Evolutionary conservation across 2,888 invertebrate species (phyloP).

Genomic region (Lymantria monacha): DNA sequence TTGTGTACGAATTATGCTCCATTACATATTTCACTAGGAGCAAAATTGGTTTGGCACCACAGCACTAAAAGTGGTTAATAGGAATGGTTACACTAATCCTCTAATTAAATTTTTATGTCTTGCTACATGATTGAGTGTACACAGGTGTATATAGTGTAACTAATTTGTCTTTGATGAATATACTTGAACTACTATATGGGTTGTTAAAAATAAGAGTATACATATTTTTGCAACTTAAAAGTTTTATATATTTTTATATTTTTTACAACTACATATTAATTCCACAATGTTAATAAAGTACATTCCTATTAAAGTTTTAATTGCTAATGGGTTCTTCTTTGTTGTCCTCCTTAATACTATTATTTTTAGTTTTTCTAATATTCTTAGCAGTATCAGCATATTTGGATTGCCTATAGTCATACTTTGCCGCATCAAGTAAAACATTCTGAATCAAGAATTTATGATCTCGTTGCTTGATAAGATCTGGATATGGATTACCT

Average conservation of each 20-base stretch:
- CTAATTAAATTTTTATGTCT: too few relatives aligned
- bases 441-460: constrained; percentile 90
- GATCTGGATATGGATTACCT: constrained; percentile 91
- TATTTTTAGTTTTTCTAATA: neutral
- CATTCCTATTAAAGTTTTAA: neutral
- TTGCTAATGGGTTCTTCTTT: neutral
- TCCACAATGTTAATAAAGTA: neutral
- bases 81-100: too few relatives aligned
- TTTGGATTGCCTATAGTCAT: constrained; percentile 88
- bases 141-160: too few relatives aligned
- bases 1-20: too few relatives aligned
- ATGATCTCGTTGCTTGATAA: constrained; percentile 81
- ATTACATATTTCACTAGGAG: too few relatives aligned
- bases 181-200: too few relatives aligned
- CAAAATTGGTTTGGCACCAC: too few relatives aligned
- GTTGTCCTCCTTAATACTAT: constrained; percentile 1
- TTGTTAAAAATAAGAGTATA: neutral
- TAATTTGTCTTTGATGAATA: too few relatives aligned
- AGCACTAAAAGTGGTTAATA: too few relatives aligned
- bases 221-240: neutral
- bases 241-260: neutral
- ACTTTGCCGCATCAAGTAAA: constrained; percentile 90
- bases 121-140: too few relatives aligned
- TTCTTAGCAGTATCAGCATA: constrained; percentile 71
- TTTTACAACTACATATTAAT: neutral